Base-by-base conservation (phyloP, 2,113 vertebrate genomes). In the Elachura formosa region DNA sequence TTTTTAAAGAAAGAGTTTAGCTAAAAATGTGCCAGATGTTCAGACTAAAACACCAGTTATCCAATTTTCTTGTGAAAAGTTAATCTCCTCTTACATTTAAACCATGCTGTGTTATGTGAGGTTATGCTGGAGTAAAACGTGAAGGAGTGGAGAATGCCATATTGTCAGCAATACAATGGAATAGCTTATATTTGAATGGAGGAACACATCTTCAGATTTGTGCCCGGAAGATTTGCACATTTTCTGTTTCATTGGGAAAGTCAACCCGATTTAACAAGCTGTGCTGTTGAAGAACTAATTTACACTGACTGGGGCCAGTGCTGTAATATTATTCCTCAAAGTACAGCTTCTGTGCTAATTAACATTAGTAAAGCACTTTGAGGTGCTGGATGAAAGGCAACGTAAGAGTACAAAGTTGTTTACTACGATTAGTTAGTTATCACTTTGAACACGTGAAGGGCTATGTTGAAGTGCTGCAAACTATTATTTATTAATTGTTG, bases 31-130 rank as follows among this genome's bases (percentile, higher is more conserved):
- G 72, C 91, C 97, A 97, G 96, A 96, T 97, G 95, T 93, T 95
- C 92, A 45, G 67, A 43, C 40, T 85, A 78, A 94, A 97, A 96
- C 84, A 90, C 87, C 49, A 81, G 49, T 96, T 95, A 94, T 84
- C 96, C 91, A 83, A 86, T 96, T 97, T 97, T 94, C 94, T 84
- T 86, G 75, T 89, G 84, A 69, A 92, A 95, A 97, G 89, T 91
- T 95, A 96, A 96, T 95, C 74, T 96, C 22, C 28, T 76, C 68
- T 91, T 95, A 45, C 33, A 45, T 81, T 93, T 76, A 94, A 94
- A 69, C 74, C 96, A 95, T 91, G 96, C 96, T 97, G 96, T 95
- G 93, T 97, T 96, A 96, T 96, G 83, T 68, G 94, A 92, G 61
- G 56, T 93, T 92, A 28, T n/a, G 14, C 67, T 55, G 45, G 80